These are phyloP conservation scores for Oryzias dopingdopingensis DNA, from an alignment of 2,797 vertebrate genomes.

Conservation along the genomic window DNA sequence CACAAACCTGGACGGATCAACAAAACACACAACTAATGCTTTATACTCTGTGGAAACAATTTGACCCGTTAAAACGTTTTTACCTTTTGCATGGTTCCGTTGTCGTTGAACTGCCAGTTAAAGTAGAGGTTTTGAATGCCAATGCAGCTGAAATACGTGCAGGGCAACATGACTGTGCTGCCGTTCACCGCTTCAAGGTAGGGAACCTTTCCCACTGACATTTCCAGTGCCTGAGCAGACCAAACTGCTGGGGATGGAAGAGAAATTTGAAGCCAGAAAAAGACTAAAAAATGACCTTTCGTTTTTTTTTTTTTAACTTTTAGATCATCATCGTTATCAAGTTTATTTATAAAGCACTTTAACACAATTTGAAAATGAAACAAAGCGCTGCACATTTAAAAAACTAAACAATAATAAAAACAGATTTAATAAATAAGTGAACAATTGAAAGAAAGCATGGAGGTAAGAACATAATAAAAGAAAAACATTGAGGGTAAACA, in stretches of 20 bases:
- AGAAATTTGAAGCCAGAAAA: no score
- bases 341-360: no score
- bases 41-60: not conserved
- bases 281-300: no score
- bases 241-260: conserved; percentile 71
- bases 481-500: no score
- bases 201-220: conserved; percentile 87
- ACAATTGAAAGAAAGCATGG: no score
- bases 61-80: not conserved
- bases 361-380: no score
- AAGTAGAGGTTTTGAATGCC: conserved; percentile 88
- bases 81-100: conserved; percentile 74
- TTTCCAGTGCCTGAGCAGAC: conserved; percentile 81
- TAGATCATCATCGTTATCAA: no score
- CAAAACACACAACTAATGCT: not conserved
- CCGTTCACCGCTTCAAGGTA: conserved; percentile 86
- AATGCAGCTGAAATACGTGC: conserved; percentile 87
- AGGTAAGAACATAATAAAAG: no score
- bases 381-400: no score
- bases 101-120: conserved; percentile 87
- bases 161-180: conserved; percentile 87
- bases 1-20: conserved; percentile 78
- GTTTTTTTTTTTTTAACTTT: no score
- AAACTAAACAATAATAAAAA: no score
- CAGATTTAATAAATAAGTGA: no score